Conservation (phyloP, 2,797 vertebrate species). For the Macroramphosus scolopax region DNA sequence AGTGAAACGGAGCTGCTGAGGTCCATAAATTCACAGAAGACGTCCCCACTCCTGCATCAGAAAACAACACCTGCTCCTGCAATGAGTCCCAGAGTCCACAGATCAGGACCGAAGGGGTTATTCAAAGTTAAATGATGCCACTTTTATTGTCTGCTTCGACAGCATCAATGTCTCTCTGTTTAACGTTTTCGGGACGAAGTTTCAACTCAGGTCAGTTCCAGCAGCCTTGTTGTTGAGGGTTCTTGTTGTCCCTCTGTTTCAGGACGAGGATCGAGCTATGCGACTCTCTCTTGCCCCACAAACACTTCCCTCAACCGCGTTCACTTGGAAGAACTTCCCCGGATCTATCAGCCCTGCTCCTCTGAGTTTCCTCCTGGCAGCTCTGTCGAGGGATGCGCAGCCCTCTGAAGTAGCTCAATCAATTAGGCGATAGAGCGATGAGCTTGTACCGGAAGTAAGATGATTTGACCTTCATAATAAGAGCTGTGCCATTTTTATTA, state of each 20-base stretch:
- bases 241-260: background rate
- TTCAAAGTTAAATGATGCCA: too few relatives aligned
- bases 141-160: too few relatives aligned
- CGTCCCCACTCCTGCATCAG: constrained; percentile 32
- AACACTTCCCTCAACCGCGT: background rate
- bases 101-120: too few relatives aligned
- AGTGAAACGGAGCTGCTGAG: background rate
- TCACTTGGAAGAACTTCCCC: background rate
- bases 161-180: too few relatives aligned
- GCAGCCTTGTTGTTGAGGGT: too few relatives aligned
- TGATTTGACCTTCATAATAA: constrained; percentile 1
- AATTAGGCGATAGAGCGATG: constrained; percentile 1
- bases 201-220: too few relatives aligned
- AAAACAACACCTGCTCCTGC: constrained; percentile 31
- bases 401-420: constrained; percentile 18
- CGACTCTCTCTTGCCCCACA: too few relatives aligned
- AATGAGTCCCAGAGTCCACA: constrained; percentile 9
- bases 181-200: too few relatives aligned
- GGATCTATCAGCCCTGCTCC: constrained; percentile 1
- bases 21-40: background rate
- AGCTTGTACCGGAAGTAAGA: constrained; percentile 8
- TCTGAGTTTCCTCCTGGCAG: constrained; percentile 20
- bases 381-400: constrained; percentile 45
- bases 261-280: background rate
- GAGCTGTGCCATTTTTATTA: background rate